phyloP scores from a whole-genome alignment of 2,113 vertebrate genomes.

The Rhea pennata region DNA sequence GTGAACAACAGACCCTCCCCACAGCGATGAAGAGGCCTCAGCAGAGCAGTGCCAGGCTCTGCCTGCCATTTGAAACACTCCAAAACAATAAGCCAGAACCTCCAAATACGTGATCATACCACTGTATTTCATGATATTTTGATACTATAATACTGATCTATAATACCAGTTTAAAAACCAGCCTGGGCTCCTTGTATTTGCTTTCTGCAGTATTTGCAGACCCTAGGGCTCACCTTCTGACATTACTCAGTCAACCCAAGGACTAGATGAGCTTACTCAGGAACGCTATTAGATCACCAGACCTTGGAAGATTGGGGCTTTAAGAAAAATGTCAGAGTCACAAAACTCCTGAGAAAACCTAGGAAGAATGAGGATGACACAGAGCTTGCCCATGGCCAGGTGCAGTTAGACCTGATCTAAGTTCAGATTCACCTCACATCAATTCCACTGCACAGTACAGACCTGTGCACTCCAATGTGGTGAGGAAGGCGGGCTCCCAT shows the following conservation, averaged over 20 bases:
- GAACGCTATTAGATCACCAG: not conserved
- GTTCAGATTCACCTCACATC: not conserved
- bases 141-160: not conserved
- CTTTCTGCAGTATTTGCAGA: not conserved
- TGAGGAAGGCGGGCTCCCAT: not conserved
- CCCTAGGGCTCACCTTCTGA: not conserved
- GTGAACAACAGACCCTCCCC: not conserved
- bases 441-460: accelerated
- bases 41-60: not conserved
- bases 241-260: not conserved
- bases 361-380: not conserved
- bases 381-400: not conserved
- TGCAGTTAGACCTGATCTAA: not conserved
- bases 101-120: not conserved
- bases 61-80: not conserved
- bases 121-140: not conserved
- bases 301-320: not conserved
- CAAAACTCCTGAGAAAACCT: not conserved
- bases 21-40: not conserved
- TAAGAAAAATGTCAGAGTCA: not conserved
- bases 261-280: not conserved
- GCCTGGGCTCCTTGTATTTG: not conserved
- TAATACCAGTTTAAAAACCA: not conserved
- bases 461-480: not conserved
- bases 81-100: not conserved